These are phyloP conservation scores for Allophyes oxyacanthae DNA, from an alignment of 2,888 invertebrate genomes.

Conservation along the genomic window DNA sequence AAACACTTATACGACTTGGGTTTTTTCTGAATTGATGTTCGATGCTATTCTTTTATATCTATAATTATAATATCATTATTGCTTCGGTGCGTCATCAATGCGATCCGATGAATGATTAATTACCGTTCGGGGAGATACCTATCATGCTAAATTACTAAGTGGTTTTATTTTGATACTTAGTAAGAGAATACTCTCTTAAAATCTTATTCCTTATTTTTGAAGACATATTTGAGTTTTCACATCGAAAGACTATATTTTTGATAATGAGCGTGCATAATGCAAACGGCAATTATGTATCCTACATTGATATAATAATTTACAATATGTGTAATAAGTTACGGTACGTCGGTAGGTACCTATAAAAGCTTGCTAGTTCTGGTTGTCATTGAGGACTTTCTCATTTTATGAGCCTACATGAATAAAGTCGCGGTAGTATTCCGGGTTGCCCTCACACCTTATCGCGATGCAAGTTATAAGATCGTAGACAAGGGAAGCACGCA, in stretches of 20 bases:
- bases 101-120: not conserved
- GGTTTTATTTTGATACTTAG: too few relatives aligned
- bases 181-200: too few relatives aligned
- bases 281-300: too few relatives aligned
- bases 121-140: conserved; percentile 5
- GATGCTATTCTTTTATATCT: not conserved
- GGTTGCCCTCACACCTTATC: conserved; percentile 8
- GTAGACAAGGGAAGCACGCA: not conserved
- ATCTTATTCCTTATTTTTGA: too few relatives aligned
- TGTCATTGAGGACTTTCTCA: conserved; percentile 27
- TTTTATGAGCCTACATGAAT: conserved; percentile 11
- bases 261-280: too few relatives aligned
- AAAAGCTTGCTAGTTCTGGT: not conserved
- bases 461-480: conserved; percentile 1
- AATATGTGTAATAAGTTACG: too few relatives aligned
- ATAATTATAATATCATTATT: not conserved
- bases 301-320: too few relatives aligned
- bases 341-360: too few relatives aligned
- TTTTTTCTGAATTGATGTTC: conserved; percentile 11
- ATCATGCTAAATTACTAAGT: not conserved
- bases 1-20: conserved; percentile 7
- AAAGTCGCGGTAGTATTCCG: not conserved
- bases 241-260: too few relatives aligned
- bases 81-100: not conserved
- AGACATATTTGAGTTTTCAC: too few relatives aligned